Conservation (phyloP, 2,888 invertebrate species). For the Rambutsinella grinnellia region DNA sequence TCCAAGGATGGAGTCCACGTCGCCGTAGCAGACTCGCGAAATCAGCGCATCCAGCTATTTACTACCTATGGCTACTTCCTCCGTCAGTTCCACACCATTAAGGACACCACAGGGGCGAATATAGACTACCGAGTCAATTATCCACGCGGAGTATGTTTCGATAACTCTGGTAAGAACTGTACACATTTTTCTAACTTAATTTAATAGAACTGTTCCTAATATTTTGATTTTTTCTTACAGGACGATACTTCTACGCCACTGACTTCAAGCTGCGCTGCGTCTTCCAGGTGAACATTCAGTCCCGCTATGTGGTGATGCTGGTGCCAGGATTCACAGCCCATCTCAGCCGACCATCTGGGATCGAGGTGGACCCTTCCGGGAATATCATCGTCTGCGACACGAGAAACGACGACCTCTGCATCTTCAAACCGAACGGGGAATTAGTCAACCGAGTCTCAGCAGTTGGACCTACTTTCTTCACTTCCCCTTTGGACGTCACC, state of each 20-base stretch:
- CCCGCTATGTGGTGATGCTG: not conserved
- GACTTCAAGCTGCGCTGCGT: conserved; percentile 55
- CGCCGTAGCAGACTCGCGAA: conserved; percentile 96
- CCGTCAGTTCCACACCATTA: conserved; percentile 52
- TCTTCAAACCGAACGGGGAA: not conserved
- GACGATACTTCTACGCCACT: conserved; percentile 44
- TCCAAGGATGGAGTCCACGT: conserved; percentile 83
- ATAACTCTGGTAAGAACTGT: conserved; percentile 16
- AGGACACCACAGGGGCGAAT: not conserved
- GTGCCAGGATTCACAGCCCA: not conserved
- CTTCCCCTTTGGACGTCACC: not conserved
- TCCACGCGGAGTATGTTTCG: conserved; percentile 58
- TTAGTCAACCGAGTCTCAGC: not conserved
- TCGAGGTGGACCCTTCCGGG: not conserved
- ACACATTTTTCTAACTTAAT: too few relatives aligned
- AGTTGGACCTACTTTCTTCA: not conserved
- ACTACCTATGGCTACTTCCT: conserved; percentile 82
- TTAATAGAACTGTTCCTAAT: too few relatives aligned
- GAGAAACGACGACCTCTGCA: not conserved
- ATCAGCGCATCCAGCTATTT: conserved; percentile 93
- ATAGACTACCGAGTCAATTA: conserved; percentile 72
- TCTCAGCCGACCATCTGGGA: not conserved
- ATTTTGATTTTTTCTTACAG: conserved; percentile 36
- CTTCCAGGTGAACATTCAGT: conserved; percentile 28
- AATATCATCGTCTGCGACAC: not conserved